Conservation (phyloP, 2,888 invertebrate species). For the Synergus japonicus region DNA sequence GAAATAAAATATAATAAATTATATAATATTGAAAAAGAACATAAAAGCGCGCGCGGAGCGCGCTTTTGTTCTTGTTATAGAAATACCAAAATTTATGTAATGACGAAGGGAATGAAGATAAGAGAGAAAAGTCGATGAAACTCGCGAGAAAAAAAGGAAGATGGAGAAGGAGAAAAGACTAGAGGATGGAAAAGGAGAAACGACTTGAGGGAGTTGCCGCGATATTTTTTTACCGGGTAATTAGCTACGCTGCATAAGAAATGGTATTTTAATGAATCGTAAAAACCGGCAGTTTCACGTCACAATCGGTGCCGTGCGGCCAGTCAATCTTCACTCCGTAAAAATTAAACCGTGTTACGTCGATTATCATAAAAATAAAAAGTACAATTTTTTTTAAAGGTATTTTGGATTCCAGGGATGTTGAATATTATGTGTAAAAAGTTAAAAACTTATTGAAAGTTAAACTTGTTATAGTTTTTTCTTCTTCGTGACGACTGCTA, state of each 20-base stretch:
- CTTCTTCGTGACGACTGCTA: constrained; percentile 78
- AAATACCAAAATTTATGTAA: constrained; percentile 23
- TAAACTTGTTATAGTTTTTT: constrained; percentile 46
- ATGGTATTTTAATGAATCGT: constrained; percentile 73
- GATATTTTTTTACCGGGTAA: constrained; percentile 59
- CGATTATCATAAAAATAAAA: constrained; percentile 29
- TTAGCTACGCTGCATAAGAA: constrained; percentile 72
- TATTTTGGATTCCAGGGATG: background rate
- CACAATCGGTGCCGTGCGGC: constrained; percentile 56
- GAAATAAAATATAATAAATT: no score
- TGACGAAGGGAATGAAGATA: background rate
- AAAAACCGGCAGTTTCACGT: constrained; percentile 64
- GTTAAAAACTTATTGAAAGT: no score
- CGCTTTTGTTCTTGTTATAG: no score
- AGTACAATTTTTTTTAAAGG: constrained; percentile 27
- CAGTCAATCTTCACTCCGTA: constrained; percentile 64
- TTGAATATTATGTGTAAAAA: no score
- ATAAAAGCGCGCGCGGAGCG: no score
- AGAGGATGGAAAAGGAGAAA: constrained; percentile 16
- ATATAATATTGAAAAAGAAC: no score
- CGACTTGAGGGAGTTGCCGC: constrained; percentile 43
- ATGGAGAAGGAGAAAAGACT: constrained; percentile 32
- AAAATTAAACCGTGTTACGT: constrained; percentile 62
- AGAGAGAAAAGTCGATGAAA: background rate
- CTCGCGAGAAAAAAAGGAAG: background rate